Evolutionary conservation across 2,888 invertebrate species (phyloP), one percentile per base, ranked within the genome.

Genomic region (Oasisia sp.): DNA sequence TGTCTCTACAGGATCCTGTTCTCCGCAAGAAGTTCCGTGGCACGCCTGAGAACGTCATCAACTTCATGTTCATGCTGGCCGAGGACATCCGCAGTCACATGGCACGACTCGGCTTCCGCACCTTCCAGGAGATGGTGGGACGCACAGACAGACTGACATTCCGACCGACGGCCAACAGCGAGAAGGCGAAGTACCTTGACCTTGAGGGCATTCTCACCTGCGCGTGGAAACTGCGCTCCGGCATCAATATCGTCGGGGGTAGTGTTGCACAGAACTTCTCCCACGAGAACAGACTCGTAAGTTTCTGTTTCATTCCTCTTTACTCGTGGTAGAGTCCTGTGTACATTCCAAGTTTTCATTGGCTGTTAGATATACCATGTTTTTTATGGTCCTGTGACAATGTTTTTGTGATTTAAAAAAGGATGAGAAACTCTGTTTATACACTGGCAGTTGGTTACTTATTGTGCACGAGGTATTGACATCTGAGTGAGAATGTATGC

Each of bases 1-100:
- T 89, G 32, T 94, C 92, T 93, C 90, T 92, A 74, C 93, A 97
- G 96, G 99, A 99, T 97, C 99, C 99, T 0, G 97, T 98, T 27
- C 97, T 99, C 91, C 97, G 99, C 45, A 98, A 98, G 96, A 99
- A 99, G 96, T 99, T 99, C 97, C 98, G 98, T 90, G 99, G 99
- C 90, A 98, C 99, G 95, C 99, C 99, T 0, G 99, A 99, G 96
- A 98, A 99, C 96, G 99, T 99, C 89, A 97, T 99, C 95, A 99
- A 99, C 97, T 99, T 98, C 96, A 97, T 99, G 95, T 99, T 99
- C 96, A 98, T 99, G 98, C 96, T 99, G 92, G 99, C 99, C 56
- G 99, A 99, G 96, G 99, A 99, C 97, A 98, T 98, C 19, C 98
- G 99, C 91, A 97, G 97, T 93, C 97, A 98, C 95, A 99, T 99